Base-by-base conservation (phyloP, 1,140 invertebrate genomes). In the Goniozus legneri region DNA sequence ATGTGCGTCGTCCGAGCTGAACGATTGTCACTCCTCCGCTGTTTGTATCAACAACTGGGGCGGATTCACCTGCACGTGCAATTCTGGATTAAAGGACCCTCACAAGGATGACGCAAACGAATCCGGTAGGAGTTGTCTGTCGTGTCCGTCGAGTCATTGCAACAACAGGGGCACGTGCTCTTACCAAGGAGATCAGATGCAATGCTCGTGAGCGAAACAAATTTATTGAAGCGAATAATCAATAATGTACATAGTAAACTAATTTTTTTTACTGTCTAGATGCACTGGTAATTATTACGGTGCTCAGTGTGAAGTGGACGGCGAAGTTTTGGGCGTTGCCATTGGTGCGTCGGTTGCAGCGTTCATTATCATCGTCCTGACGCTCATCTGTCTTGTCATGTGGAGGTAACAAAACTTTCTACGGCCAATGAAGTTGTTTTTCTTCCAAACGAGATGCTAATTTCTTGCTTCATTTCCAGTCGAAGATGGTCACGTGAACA, bases 41-140 rank as follows among this genome's bases (percentile, higher is more conserved):
- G 81, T 77, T 1, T 98, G 96, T 73, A 83, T 84, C 21, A 98
- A 98, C 68, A 84, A 83, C 1, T 93, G 91, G 79, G 95, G 95
- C 10, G 86, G 86, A 6, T 98, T 93, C 64, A 84, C 81, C 31
- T 98, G 95, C 59, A 76, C 77, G 3, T 98, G 95, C 64, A 83
- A 82, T 3, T 70, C 82, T 7, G 92, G 92, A 3, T 87, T 87
- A 16, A 83, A 85, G 19, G 90, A 92, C 75, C 82, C 82, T 10
- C 84, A 82, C 71, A 77, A 80, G 22, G 82, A 84, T 38, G 80
- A 82, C 52, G 73, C 77, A 1, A 78, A 79, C 33, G 75, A 82
- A 34, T 78, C 84, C 8, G 91, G 91, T 0, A 76, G 91, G 30
- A 73, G 81, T 7, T 94, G 91, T 63, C 80, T 85, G 21, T 80